Percentiles rank a stretch among this genome's conserved stretches.
Conservation (phyloP, 2,113 vertebrate genomes). For the Corythornis vintsioides region DNA sequence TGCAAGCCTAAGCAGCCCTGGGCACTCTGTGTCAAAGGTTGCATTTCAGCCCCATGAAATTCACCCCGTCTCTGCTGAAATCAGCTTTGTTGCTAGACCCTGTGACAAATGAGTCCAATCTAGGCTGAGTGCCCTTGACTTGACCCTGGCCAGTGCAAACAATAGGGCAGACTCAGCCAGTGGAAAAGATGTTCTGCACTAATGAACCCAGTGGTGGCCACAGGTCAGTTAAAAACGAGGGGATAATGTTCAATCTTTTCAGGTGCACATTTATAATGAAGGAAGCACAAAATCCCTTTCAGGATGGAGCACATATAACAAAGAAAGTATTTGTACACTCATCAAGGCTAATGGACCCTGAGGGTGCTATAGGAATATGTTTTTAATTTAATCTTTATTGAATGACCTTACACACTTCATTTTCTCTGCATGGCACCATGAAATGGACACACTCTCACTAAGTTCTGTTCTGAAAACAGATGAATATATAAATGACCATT, state of each 20-base stretch:
- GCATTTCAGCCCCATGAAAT: slow-evolving; percentile 87
- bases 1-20: slow-evolving; percentile 82
- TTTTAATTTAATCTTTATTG: slow-evolving; percentile 89
- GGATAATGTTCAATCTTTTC: slow-evolving; percentile 95
- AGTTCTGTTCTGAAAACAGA: slow-evolving; percentile 87
- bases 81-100: slow-evolving; percentile 92
- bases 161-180: slow-evolving; percentile 97
- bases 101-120: slow-evolving; percentile 99
- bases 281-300: slow-evolving; percentile 84
- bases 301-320: slow-evolving; percentile 79
- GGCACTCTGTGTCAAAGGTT: slow-evolving; percentile 92
- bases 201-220: slow-evolving; percentile 95
- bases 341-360: slow-evolving; percentile 85
- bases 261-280: slow-evolving; percentile 99
- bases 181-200: slow-evolving; percentile 99
- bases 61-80: slow-evolving; percentile 90
- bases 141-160: slow-evolving; percentile 97
- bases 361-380: slow-evolving; percentile 84
- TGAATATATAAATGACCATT: slow-evolving; percentile 91
- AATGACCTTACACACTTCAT: slow-evolving; percentile 86
- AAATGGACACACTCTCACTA: slow-evolving; percentile 90
- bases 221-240: slow-evolving; percentile 86
- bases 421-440: slow-evolving; percentile 85
- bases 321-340: slow-evolving; percentile 85
- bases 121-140: slow-evolving; percentile 98